Percentiles rank a stretch among this genome's conserved stretches.
These are phyloP conservation scores for Phaonia tiefii DNA, from an alignment of 2,888 invertebrate species.

Conservation along the genomic window DNA sequence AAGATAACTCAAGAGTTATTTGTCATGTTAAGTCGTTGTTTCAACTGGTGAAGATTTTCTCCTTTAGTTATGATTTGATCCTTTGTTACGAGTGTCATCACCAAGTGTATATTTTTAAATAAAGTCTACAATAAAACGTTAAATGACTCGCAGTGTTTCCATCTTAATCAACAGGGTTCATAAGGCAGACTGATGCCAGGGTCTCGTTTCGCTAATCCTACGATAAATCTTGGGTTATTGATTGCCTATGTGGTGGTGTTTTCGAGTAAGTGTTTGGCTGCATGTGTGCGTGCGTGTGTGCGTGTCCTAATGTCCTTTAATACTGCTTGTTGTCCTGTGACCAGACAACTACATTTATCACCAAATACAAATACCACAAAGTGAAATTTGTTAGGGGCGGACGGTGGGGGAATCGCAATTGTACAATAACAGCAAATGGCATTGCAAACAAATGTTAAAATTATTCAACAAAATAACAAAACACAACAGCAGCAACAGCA, in stretches of 20 bases:
- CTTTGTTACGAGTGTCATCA: conserved; percentile 15
- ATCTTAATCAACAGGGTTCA: conserved; percentile 10
- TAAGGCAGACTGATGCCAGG: no score
- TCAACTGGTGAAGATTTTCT: not conserved
- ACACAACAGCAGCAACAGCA: not conserved
- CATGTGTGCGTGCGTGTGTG: not conserved
- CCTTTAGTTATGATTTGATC: conserved; percentile 2
- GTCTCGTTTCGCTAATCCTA: conserved; percentile 2
- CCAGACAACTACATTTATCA: conserved; percentile 64
- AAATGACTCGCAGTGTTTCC: conserved; percentile 12
- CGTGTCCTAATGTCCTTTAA: conserved; percentile 48
- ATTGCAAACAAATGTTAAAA: conserved; percentile 57
- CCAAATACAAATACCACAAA: conserved; percentile 59
- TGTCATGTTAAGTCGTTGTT: not conserved
- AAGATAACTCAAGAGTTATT: conserved; percentile 18
- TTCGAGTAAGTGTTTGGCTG: conserved; percentile 24
- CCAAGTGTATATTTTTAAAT: conserved; percentile 33
- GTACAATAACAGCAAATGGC: conserved; percentile 26
- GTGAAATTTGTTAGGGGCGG: no score
- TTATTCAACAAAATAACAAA: conserved; percentile 25
- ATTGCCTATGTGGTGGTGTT: not conserved
- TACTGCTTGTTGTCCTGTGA: conserved; percentile 19
- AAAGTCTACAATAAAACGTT: conserved; percentile 18
- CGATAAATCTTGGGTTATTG: conserved; percentile 30
- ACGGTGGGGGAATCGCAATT: conserved; percentile 42